Evolutionary conservation across 2,797 vertebrate species (phyloP), one percentile per base, ranked within the genome.

Genomic region (Poliocrania exsul): DNA sequence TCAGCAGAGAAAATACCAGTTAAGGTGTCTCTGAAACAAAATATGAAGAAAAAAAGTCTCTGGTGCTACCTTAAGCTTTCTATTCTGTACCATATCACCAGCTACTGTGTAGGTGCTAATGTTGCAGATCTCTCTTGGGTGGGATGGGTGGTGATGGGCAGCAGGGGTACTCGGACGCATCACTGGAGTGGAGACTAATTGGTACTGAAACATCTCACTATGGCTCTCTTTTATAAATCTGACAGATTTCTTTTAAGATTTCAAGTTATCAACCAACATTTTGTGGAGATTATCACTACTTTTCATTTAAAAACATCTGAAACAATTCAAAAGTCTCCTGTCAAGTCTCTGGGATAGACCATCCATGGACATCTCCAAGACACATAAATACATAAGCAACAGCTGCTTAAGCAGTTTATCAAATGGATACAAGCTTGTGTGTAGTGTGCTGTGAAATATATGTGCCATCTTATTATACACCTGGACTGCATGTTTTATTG

Each of bases 31-130:
- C 56, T 80, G 54, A 65, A 81, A 70, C 10, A 91, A 88, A 74
- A 53, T 5, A 71, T 0, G 0, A 6, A 16, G 40, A 74, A 64
- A 31, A 26, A 2, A 0, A 9, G 28, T 37, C 3, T 29, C 33
- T 2, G 4, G 24, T 62, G 17, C 26, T 71, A 8, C 54, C 71
- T 67, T 37, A 44, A 80, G 25, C 44, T 46, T 79, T 54, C 37
- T 71, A 2, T 42, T 88, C 25, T 40, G 24, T 18, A 35, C 9
- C 1, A 1, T 42, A n/a, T 47, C 38, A 33, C 21, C 47, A 66
- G 17, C 13, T 65, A 10, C 42, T 46, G 21, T 37, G 35, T 10
- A 28, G 15, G 6, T 70, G 31, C n/a, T 47, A 18, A 38, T 0
- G 0, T 10, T 60, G 38, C 23, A 66, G 54, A 23, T n/a, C 18